Conservation (phyloP, 1,140 invertebrate species). For the Tribolium castaneum region DNA sequence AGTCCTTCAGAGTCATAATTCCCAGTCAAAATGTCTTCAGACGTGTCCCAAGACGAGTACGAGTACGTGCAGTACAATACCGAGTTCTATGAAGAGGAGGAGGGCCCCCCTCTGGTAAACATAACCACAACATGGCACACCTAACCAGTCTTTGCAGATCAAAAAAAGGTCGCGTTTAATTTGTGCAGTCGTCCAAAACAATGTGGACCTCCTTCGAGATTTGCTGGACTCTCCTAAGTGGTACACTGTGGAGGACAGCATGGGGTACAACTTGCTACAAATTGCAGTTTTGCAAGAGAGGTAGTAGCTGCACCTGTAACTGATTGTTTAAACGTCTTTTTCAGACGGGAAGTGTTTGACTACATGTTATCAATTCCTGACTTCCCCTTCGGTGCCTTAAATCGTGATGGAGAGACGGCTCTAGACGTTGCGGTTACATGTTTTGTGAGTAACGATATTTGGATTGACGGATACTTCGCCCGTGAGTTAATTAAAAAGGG, state of each 20-base stretch:
- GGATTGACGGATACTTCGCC: neutral
- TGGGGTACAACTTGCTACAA: neutral
- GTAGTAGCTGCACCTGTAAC: neutral
- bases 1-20: no score
- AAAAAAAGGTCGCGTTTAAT: neutral
- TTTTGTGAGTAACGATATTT: neutral
- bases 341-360: neutral
- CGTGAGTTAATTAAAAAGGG: neutral
- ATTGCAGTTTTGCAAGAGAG: constrained; percentile 3
- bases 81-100: neutral
- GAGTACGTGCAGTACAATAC: neutral
- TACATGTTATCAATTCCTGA: neutral
- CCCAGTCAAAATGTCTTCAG: neutral
- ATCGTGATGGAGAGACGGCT: neutral
- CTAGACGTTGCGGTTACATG: neutral
- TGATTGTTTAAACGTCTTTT: neutral
- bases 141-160: neutral
- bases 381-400: neutral
- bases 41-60: neutral
- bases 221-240: neutral
- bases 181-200: neutral
- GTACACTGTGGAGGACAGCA: neutral
- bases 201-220: neutral
- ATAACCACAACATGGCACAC: neutral
- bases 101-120: neutral